Percentiles rank a stretch among this genome's conserved stretches.
These are phyloP conservation scores for Dryobates pubescens DNA, from an alignment of 2,797 vertebrate genomes.

Conservation along the genomic window DNA sequence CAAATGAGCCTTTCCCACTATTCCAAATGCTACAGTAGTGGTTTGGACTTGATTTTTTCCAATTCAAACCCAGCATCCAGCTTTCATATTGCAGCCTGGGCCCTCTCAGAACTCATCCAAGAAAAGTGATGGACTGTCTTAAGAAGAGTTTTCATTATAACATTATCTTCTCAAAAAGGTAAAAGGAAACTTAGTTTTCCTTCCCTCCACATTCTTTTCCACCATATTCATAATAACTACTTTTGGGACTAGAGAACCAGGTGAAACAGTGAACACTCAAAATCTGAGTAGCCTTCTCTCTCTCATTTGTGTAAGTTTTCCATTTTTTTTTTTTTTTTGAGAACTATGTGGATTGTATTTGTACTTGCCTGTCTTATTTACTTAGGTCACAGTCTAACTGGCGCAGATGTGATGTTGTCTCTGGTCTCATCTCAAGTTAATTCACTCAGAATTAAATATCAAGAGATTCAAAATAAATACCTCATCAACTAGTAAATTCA, in stretches of 20 bases:
- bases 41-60: background rate
- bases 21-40: background rate
- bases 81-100: background rate
- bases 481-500: background rate
- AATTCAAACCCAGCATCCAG: background rate
- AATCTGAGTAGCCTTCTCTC: background rate
- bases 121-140: background rate
- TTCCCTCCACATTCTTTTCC: background rate
- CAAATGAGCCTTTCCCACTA: background rate
- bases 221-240: background rate
- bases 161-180: background rate
- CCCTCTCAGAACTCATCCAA: background rate
- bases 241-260: conserved; percentile 7
- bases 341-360: conserved; percentile 1
- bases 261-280: background rate
- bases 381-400: conserved; percentile 1
- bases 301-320: background rate
- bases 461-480: conserved; percentile 26
- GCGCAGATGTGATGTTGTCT: background rate
- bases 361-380: background rate
- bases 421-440: background rate
- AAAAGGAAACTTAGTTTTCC: background rate
- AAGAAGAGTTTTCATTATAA: background rate
- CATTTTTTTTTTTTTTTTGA: conserved; percentile 7
- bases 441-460: conserved; percentile 28